These are phyloP conservation scores for Diabrotica undecimpunctata DNA, from an alignment of 1,140 invertebrate genomes.

Conservation along the genomic window DNA sequence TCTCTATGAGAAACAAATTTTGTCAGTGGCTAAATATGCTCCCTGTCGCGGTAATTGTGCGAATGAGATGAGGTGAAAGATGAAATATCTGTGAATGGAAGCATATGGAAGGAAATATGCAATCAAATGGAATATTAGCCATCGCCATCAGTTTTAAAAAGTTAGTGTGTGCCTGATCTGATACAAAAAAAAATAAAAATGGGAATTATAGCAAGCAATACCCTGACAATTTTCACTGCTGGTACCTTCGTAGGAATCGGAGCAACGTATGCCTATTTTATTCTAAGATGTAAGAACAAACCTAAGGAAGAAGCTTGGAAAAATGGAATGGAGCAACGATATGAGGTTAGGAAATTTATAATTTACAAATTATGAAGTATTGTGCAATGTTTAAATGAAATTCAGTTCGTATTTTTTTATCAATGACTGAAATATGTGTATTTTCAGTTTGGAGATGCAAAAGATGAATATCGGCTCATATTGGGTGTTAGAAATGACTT, in stretches of 20 bases:
- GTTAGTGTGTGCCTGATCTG: too few species aligned
- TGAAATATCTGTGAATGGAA: too few species aligned
- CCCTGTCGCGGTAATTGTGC: too few species aligned
- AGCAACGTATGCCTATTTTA: slow-evolving; percentile 29
- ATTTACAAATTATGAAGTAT: slow-evolving; percentile 7
- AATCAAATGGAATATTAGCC: too few species aligned
- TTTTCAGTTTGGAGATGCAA: slow-evolving; percentile 41
- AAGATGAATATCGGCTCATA: slow-evolving; percentile 72
- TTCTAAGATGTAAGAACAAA: slow-evolving; percentile 28
- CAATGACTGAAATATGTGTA: background rate
- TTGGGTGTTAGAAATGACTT: slow-evolving; percentile 85
- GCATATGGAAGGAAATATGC: too few species aligned
- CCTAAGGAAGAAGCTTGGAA: slow-evolving; percentile 27
- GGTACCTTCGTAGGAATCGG: slow-evolving; percentile 37
- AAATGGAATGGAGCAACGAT: slow-evolving; percentile 40
- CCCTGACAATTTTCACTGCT: slow-evolving; percentile 33
- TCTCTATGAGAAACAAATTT: too few species aligned
- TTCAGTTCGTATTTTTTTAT: background rate
- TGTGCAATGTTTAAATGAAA: background rate
- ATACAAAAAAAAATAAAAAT: slow-evolving; percentile 19
- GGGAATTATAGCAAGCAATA: slow-evolving; percentile 35
- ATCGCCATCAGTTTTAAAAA: too few species aligned
- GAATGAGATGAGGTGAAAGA: too few species aligned
- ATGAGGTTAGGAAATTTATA: slow-evolving; percentile 35
- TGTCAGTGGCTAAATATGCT: too few species aligned